Percentiles rank a stretch among this genome's conserved stretches.
These are phyloP conservation scores for Eristalinus aeneus DNA, from an alignment of 2,888 invertebrate genomes.

Conservation along the genomic window DNA sequence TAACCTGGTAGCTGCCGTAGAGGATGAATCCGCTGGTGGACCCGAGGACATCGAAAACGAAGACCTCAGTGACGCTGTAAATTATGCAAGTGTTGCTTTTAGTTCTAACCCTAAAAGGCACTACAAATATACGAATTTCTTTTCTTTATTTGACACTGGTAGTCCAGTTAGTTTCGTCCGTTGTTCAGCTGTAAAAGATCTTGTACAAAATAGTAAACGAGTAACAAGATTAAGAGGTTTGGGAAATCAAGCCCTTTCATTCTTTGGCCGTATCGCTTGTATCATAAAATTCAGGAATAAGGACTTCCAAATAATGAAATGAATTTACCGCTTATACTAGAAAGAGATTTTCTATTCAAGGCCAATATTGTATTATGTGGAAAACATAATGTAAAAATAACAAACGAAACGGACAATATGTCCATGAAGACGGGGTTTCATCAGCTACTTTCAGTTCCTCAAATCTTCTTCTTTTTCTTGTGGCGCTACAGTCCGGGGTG, in stretches of 20 bases:
- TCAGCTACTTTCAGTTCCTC: constrained; percentile 9
- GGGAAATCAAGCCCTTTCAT: constrained; percentile 25
- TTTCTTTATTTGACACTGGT: constrained; percentile 20
- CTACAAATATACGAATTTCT: constrained; percentile 23
- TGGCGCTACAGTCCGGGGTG: too few relatives aligned
- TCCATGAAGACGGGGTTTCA: neutral
- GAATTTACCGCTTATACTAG: constrained; percentile 17
- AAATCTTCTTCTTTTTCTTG: too few relatives aligned
- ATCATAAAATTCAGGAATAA: constrained; percentile 13
- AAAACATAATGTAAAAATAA: neutral
- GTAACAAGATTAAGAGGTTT: constrained; percentile 17
- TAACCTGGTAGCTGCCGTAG: constrained; percentile 8
- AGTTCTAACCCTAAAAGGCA: neutral
- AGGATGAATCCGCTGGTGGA: neutral
- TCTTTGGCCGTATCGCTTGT: constrained; percentile 1
- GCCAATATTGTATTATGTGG: constrained; percentile 8
- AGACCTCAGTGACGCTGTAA: neutral
- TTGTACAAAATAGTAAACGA: neutral
- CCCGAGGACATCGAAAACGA: neutral
- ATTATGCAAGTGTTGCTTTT: constrained; percentile 24
- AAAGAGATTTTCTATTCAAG: constrained; percentile 13
- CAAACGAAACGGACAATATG: neutral
- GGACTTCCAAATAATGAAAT: constrained; percentile 5
- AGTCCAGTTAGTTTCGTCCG: constrained; percentile 22
- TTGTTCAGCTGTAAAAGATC: neutral